Base-by-base conservation (phyloP, 2,113 vertebrate genomes). In the Sterna hirundo region DNA sequence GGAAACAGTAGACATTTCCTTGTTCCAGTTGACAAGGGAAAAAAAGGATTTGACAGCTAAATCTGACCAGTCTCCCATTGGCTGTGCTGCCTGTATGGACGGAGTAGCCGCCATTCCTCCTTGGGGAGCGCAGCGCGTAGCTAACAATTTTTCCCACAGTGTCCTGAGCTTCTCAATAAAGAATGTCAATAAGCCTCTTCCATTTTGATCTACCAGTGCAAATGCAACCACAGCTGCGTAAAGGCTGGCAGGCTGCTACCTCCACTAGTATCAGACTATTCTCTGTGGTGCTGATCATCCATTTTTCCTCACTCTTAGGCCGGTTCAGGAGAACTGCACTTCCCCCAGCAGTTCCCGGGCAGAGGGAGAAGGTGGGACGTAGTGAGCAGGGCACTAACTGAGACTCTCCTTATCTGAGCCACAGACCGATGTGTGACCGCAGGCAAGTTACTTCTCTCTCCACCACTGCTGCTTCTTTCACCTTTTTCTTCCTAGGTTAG, bases 171-270 rank as follows among this genome's bases (percentile, higher is more conserved):
- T 42, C 46, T 49, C 2, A 0, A 29, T 42, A 5, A 26, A 49
- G 21, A 36, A 60, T 22, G 27, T 2, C 54, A 75, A 66, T 27
- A 26, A 86, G 6, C 9, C 25, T 1, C 14, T 62, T 64, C 1
- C 44, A 4, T 32, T 42, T n/a, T 58, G 21, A 22, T 11, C 21
- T 68, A 10, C 60, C 74, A 26, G 51, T 8, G 20, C 30, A 1
- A 3, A 17, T 3, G 14, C 15, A 61, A 10, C 16, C 2, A 1
- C 3, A 1, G 4, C 5, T 4, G 60, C 47, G 10, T 6, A 5
- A 27, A 68, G 62, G 66, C 74, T 25, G 70, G 47, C 79, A 64
- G 76, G 27, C 27, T 21, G 23, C 65, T 12, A 7, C 38, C 68
- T 42, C 38, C 49, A 2, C 32, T 29, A 27, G 34, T 2, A 1